A percentile compares a stretch with the other conserved stretches of the same genome.
phyloP scores from a whole-genome alignment of 2,888 invertebrate genomes.

The Chaitophorus viminalis region DNA sequence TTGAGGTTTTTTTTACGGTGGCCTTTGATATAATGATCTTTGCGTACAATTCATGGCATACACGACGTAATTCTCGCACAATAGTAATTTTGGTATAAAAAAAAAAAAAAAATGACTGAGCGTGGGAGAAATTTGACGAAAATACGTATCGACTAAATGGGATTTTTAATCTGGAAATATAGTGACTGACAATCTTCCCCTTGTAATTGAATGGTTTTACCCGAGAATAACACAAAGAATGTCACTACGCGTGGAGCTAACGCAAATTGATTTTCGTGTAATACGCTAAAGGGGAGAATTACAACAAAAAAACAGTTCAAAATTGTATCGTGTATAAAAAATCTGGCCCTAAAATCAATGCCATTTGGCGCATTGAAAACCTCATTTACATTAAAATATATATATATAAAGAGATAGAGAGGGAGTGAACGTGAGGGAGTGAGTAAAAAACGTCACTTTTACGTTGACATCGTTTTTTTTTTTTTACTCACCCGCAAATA shows the following conservation, averaged over 20 bases:
- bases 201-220: constrained; percentile 32
- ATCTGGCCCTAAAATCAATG: constrained; percentile 29
- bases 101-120: constrained; percentile 7
- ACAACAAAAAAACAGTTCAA: constrained; percentile 25
- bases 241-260: constrained; percentile 39
- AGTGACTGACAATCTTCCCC: constrained; percentile 29
- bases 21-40: neutral
- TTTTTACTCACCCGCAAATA: neutral
- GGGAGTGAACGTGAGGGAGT: neutral
- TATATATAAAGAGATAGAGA: neutral
- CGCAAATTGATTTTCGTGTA: constrained; percentile 50
- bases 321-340: constrained; percentile 46
- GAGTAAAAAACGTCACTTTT: neutral
- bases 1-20: neutral
- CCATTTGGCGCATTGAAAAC: constrained; percentile 1
- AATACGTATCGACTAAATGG: constrained; percentile 17
- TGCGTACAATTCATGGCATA: neutral
- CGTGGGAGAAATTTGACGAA: constrained; percentile 49
- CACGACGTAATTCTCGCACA: neutral
- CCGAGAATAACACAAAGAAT: constrained; percentile 22
- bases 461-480: neutral
- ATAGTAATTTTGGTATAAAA: neutral
- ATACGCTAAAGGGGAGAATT: constrained; percentile 16
- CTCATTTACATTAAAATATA: constrained; percentile 25
- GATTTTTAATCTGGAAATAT: constrained; percentile 43